These are phyloP conservation scores for Drosophila pruinosa DNA, from an alignment of 1,140 invertebrate species.

Conservation along the genomic window DNA sequence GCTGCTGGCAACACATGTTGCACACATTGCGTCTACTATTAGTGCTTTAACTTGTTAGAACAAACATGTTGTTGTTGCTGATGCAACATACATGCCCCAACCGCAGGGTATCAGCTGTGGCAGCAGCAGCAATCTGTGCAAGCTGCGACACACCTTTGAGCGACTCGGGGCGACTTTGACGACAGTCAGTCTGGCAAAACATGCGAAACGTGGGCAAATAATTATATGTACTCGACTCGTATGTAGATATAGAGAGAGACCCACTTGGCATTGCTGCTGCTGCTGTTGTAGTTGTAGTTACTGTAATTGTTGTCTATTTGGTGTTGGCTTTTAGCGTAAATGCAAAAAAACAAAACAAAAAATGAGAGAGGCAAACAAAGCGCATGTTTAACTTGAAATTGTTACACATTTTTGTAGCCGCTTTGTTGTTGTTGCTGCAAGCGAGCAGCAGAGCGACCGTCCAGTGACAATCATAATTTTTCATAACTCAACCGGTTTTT, in stretches of 20 bases:
- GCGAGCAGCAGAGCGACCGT: conserved; percentile 18
- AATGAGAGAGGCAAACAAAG: conserved; percentile 49
- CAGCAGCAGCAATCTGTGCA: conserved; percentile 14
- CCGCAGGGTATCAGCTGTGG: not conserved
- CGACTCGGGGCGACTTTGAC: conserved; percentile 44
- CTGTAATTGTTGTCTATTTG: conserved; percentile 78
- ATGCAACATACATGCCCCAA: not conserved
- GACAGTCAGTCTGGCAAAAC: conserved; percentile 78
- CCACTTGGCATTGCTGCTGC: conserved; percentile 52
- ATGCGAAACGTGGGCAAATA: conserved; percentile 79
- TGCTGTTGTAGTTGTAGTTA: conserved; percentile 37
- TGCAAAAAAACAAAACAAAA: conserved; percentile 50
- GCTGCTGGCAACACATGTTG: conserved; percentile 50
- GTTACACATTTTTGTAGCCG: conserved; percentile 63
- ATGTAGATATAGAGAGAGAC: conserved; percentile 9
- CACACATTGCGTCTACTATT: conserved; percentile 43
- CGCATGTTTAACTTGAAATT: conserved; percentile 76
- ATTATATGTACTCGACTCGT: conserved; percentile 64
- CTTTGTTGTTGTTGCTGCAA: conserved; percentile 8
- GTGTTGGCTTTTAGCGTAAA: conserved; percentile 74
- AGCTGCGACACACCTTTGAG: conserved; percentile 34
- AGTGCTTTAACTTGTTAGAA: not conserved
- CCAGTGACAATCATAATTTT: conserved; percentile 81
- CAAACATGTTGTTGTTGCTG: not conserved
- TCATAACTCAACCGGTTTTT: conserved; percentile 77